These are phyloP conservation scores for Agrotis ipsilon DNA, from an alignment of 2,888 invertebrate genomes.

Conservation along the genomic window DNA sequence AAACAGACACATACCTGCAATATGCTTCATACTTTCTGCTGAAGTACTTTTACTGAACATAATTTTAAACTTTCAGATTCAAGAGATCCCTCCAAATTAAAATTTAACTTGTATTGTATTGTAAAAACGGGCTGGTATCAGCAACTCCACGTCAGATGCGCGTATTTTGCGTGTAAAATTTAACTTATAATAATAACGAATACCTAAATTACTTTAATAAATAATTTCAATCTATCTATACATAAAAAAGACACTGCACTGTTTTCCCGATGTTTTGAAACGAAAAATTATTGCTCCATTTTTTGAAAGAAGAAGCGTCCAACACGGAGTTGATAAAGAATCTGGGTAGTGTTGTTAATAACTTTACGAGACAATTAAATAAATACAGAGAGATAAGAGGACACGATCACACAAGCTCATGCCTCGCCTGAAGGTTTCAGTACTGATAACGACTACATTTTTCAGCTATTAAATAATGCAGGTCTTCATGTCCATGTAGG, in stretches of 20 bases:
- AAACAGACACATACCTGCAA: constrained; percentile 28
- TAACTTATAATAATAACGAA: background rate
- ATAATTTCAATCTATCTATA: background rate
- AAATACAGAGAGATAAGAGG: constrained; percentile 26
- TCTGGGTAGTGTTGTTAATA: background rate
- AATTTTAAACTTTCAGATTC: background rate
- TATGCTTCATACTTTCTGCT: background rate
- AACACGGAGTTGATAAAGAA: background rate
- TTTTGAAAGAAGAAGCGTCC: background rate
- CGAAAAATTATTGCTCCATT: background rate
- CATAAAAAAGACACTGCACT: constrained; percentile 3
- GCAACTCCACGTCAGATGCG: too few species aligned
- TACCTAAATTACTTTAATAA: background rate
- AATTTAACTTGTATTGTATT: background rate
- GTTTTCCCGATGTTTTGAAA: background rate
- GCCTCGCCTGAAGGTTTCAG: constrained; percentile 48
- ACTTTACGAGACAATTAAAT: constrained; percentile 39
- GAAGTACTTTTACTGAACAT: background rate
- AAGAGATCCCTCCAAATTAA: background rate
- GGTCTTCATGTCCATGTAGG: constrained; percentile 20
- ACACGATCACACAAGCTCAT: constrained; percentile 32
- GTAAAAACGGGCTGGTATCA: too few species aligned
- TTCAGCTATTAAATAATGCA: constrained; percentile 54
- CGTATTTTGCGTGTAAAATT: too few species aligned
- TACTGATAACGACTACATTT: constrained; percentile 51